Conservation (phyloP, 1,140 invertebrate genomes). For the Hylaeus volcanicus region DNA sequence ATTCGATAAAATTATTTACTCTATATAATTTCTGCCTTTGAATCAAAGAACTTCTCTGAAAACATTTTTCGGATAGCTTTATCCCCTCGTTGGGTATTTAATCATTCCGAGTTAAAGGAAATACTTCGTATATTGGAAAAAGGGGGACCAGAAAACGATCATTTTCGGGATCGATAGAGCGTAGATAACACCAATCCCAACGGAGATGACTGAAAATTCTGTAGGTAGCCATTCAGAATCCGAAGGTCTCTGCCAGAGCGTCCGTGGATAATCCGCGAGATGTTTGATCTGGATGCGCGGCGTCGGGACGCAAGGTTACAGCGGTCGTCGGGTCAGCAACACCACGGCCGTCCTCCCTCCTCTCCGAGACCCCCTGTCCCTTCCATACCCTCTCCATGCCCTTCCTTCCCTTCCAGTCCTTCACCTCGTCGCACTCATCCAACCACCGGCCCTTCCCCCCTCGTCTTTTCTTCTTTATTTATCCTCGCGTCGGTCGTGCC, state of each 20-base stretch:
- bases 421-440: not conserved
- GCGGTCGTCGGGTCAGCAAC: constrained; percentile 79
- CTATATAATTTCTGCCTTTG: too few relatives aligned
- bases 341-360: constrained; percentile 73
- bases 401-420: constrained; percentile 43
- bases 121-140: too few relatives aligned
- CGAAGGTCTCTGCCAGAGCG: constrained; percentile 17
- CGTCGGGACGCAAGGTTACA: constrained; percentile 75
- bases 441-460: constrained; percentile 44
- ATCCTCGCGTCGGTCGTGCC: constrained; percentile 52
- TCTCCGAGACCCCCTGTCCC: constrained; percentile 42
- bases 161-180: not conserved
- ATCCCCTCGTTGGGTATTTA: too few relatives aligned
- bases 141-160: too few relatives aligned
- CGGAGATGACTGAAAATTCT: not conserved
- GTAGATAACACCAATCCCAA: not conserved
- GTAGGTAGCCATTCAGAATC: constrained; percentile 11
- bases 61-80: too few relatives aligned
- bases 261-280: constrained; percentile 56
- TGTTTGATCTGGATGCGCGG: constrained; percentile 65
- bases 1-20: too few relatives aligned
- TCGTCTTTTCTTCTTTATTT: constrained; percentile 56
- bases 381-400: constrained; percentile 51
- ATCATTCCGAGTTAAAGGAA: too few relatives aligned
- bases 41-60: too few relatives aligned